Evolutionary conservation across 2,888 invertebrate species (phyloP).

Genomic region (Seira musarum): DNA sequence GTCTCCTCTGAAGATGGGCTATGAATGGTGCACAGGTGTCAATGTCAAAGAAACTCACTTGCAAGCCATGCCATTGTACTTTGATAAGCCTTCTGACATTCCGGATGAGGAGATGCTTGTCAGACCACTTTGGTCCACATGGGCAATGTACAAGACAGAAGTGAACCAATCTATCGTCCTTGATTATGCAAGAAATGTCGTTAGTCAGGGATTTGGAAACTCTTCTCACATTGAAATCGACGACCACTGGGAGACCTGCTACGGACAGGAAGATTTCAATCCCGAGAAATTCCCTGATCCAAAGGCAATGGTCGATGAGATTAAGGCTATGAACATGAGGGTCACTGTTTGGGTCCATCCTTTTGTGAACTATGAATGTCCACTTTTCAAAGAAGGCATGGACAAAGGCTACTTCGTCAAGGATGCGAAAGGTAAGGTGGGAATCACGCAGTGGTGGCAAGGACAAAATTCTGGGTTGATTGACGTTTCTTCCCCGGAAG

Average conservation of each 20-base stretch:
- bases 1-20: conserved; percentile 35
- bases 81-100: conserved; percentile 74
- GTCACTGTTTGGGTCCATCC: conserved; percentile 90
- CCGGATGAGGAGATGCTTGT: conserved; percentile 60
- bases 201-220: conserved; percentile 52
- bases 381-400: conserved; percentile 77
- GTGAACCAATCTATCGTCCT: conserved; percentile 49
- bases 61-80: conserved; percentile 74
- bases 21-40: conserved; percentile 52
- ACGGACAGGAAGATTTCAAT: conserved; percentile 85
- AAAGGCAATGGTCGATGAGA: conserved; percentile 63
- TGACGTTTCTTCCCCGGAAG: conserved; percentile 82
- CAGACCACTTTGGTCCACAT: conserved; percentile 60
- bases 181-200: conserved; percentile 51
- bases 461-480: conserved; percentile 73
- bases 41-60: conserved; percentile 52
- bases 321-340: conserved; percentile 77
- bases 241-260: conserved; percentile 89
- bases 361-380: conserved; percentile 83
- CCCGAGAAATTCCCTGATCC: conserved; percentile 78
- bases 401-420: conserved; percentile 76
- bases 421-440: conserved; percentile 70
- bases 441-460: conserved; percentile 72
- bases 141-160: conserved; percentile 48
- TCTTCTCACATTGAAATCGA: conserved; percentile 84